Evolutionary conservation across 2,113 vertebrate genomes (phyloP).

Genomic region (Podilymbus podiceps): DNA sequence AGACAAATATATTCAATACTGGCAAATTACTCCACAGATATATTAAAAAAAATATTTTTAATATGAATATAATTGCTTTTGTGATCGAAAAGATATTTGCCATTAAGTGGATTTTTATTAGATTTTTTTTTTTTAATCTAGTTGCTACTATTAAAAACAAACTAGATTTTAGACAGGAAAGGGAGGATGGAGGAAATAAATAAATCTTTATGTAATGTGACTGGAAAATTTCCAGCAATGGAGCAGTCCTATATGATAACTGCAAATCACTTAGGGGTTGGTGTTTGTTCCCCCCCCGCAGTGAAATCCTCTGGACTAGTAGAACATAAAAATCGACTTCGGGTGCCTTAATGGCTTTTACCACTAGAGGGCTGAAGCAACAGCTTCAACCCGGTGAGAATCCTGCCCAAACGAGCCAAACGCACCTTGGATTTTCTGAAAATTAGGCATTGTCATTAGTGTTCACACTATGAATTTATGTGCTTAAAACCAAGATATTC

Average conservation of each 20-base stretch:
- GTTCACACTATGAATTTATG: too few species aligned
- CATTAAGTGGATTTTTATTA: neutral
- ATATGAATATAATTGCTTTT: rapidly evolving
- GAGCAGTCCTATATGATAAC: neutral
- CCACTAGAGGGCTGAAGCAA: constrained; percentile 1
- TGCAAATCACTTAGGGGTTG: neutral
- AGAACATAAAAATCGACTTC: neutral
- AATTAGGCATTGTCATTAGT: too few species aligned
- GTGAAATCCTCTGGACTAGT: rapidly evolving
- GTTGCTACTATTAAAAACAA: neutral
- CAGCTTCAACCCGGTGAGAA: rapidly evolving
- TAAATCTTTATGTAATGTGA: neutral
- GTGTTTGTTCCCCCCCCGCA: rapidly evolving
- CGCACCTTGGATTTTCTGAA: neutral
- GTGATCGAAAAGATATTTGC: neutral
- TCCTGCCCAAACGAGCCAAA: neutral
- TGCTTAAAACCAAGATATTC: neutral
- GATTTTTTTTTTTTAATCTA: neutral
- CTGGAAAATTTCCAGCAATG: neutral
- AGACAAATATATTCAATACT: neutral
- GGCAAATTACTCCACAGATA: neutral
- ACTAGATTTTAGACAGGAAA: neutral
- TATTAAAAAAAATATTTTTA: neutral
- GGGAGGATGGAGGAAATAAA: neutral
- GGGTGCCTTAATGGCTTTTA: neutral